A percentile compares a stretch with the other conserved stretches of the same genome.
Evolutionary conservation across 2,797 vertebrate species (phyloP).

Genomic region (Gila robusta): DNA sequence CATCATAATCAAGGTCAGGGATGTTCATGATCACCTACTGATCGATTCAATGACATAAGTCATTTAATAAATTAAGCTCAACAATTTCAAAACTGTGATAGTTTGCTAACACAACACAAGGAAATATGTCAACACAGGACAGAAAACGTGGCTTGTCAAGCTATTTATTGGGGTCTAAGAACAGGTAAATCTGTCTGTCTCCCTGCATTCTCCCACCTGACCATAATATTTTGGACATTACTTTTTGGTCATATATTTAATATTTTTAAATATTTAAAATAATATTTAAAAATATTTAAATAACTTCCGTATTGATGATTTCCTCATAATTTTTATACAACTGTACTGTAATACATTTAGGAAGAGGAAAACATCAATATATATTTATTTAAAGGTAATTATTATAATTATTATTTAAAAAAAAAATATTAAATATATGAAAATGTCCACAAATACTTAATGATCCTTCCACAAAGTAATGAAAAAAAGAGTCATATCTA

Average conservation of each 20-base stretch:
- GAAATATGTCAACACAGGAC: not conserved
- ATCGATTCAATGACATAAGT: not conserved
- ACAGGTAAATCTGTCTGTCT: not conserved
- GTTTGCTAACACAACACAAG: not conserved
- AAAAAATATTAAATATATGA: not conserved
- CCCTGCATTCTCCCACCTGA: not conserved
- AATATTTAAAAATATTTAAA: not conserved
- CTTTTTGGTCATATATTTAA: not conserved
- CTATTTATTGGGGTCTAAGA: not conserved
- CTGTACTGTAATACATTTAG: no score
- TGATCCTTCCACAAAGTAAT: not conserved
- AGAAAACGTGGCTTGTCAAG: not conserved
- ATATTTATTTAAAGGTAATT: not conserved
- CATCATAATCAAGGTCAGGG: conserved; percentile 32
- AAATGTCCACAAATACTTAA: not conserved
- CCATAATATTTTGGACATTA: not conserved
- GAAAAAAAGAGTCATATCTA: not conserved
- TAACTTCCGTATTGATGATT: not conserved
- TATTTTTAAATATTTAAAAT: not conserved
- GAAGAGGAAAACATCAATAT: not conserved
- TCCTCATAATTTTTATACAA: not conserved
- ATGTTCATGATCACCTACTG: not conserved
- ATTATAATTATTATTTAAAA: not conserved
- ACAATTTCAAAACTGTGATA: not conserved
- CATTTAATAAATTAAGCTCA: not conserved